phyloP scores from a whole-genome alignment of 2,888 invertebrate species.

The Tetranychus piercei region DNA sequence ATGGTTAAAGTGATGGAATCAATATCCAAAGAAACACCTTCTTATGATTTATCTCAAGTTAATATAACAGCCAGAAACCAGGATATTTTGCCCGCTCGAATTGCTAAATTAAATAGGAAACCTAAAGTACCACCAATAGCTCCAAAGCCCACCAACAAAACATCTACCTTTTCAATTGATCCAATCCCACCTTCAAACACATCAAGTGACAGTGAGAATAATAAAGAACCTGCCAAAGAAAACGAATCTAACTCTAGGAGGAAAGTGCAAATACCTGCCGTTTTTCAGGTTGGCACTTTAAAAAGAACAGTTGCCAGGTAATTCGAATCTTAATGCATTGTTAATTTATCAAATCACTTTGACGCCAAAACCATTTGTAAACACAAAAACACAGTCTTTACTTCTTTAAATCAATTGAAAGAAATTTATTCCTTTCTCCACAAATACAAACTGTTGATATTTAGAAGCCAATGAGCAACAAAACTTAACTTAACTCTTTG shows the following conservation, averaged over 20 bases:
- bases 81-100: neutral
- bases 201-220: neutral
- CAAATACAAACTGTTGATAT: too few relatives aligned
- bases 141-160: neutral
- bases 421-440: too few relatives aligned
- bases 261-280: neutral
- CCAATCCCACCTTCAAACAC: neutral
- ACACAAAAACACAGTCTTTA: too few relatives aligned
- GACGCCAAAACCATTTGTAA: neutral
- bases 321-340: neutral
- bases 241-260: neutral
- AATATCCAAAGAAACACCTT: slow-evolving; percentile 26
- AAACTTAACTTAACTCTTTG: too few relatives aligned
- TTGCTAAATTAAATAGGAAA: neutral
- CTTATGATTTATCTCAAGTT: neutral
- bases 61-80: neutral
- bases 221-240: neutral
- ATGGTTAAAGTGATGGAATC: slow-evolving; percentile 41
- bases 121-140: neutral
- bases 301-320: slow-evolving; percentile 1
- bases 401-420: too few relatives aligned
- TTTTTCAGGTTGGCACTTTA: neutral
- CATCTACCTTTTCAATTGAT: neutral
- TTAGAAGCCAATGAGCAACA: too few relatives aligned
- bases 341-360: neutral